Evolutionary conservation across 2,113 vertebrate genomes (phyloP), one percentile per base, ranked within the genome.

Genomic region (Ammospiza caudacuta): DNA sequence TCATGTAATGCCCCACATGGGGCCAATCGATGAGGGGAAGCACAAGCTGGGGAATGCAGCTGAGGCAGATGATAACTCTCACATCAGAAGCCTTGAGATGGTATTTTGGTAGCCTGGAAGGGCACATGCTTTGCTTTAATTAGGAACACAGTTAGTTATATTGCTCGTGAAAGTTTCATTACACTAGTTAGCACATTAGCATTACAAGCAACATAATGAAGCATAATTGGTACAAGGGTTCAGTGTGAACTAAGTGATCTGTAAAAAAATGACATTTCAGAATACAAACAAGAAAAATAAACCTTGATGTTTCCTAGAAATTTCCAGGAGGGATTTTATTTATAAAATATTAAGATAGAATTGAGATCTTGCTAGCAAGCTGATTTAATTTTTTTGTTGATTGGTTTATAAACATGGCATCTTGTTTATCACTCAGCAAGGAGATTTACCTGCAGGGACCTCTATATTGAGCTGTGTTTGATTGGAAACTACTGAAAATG

Each of bases 191-290:
- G 63, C 63, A 28, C 46, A 87, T 94, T 76, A 96, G n/a, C 83
- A 46, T 79, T 79, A 57, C 80, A 91, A 82, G 77, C 64, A 94
- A 68, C 41, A 64, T 73, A 89, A 79, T 66, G 66, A 92, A 82
- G 31, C 13, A 3, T 87, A 87, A 89, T 89, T 75, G 64, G 52
- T 75, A 81, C 54, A 68, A 52, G 46, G 25, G 49, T 83, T 89
- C 44, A 66, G 49, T 54, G 57, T 79, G 44, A 94, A 52, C 57
- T 84, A 89, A 87, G 1, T 82, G 49, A 41, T 75, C 66, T 77
- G 67, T 47, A 52, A 67, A 57, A 59, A 87, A 84, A 70, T 9
- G 18, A 14, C 37, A 58, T 82, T 91, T 92, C 46, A 46, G 37
- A 89, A 76, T 46, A 63, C 21, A 68, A 74, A 64, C 29, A 87